Conservation (phyloP, 2,113 vertebrate genomes). For the Castor canadensis region DNA sequence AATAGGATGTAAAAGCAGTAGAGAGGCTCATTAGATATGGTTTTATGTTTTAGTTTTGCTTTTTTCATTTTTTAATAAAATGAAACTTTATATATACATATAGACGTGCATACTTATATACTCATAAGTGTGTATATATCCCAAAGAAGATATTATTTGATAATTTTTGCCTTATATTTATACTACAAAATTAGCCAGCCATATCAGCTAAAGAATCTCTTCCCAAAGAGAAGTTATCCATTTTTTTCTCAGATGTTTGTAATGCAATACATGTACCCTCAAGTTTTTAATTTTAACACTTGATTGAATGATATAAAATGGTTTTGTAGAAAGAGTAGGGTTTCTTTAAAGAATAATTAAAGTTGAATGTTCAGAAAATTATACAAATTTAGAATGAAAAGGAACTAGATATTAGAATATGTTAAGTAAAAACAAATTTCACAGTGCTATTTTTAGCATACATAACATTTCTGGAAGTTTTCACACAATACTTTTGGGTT, state of each 20-base stretch:
- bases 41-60: background rate
- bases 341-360: constrained; percentile 22
- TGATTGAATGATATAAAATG: background rate
- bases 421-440: background rate
- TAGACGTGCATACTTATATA: background rate
- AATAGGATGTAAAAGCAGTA: background rate
- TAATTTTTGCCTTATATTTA: background rate
- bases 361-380: background rate
- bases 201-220: background rate
- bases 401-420: constrained; percentile 1
- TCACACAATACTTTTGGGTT: background rate
- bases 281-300: constrained; percentile 21
- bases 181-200: background rate
- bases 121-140: background rate
- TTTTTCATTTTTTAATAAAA: no score
- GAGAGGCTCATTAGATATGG: background rate
- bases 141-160: background rate
- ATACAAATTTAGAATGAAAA: background rate
- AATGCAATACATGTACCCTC: background rate
- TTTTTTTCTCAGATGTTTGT: background rate
- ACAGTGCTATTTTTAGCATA: constrained; percentile 3
- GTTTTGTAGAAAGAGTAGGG: background rate
- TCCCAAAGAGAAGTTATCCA: background rate
- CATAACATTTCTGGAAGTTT: background rate
- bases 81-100: background rate